These are phyloP conservation scores for Axea sp. DNA, from an alignment of 2,888 invertebrate species.

Conservation along the genomic window DNA sequence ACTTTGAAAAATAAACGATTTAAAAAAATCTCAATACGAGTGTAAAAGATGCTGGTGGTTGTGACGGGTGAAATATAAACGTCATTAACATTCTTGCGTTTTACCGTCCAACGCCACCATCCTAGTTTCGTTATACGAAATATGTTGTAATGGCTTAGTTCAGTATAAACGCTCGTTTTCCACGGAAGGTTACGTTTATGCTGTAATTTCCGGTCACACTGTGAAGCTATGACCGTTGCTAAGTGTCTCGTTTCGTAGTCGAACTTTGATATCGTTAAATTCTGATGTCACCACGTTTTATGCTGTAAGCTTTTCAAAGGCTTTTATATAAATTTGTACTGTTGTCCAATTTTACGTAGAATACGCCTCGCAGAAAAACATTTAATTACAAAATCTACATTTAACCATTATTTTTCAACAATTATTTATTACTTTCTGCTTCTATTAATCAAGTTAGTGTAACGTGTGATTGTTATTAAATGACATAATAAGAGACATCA, in stretches of 20 bases:
- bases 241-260: slow-evolving; percentile 51
- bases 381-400: too few species aligned
- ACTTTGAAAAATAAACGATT: slow-evolving; percentile 29
- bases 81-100: slow-evolving; percentile 55
- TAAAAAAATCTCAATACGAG: slow-evolving; percentile 32
- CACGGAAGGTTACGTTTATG: slow-evolving; percentile 67
- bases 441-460: too few species aligned
- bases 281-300: slow-evolving; percentile 37
- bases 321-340: slow-evolving; percentile 29
- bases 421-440: too few species aligned
- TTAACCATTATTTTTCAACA: too few species aligned
- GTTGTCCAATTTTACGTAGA: not conserved
- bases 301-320: not conserved
- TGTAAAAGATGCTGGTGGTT: slow-evolving; percentile 30
- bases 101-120: slow-evolving; percentile 27
- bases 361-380: slow-evolving; percentile 3
- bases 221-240: slow-evolving; percentile 39
- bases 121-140: slow-evolving; percentile 44
- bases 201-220: slow-evolving; percentile 67
- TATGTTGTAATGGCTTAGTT: slow-evolving; percentile 50
- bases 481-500: too few species aligned
- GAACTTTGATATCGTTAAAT: slow-evolving; percentile 46
- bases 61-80: slow-evolving; percentile 47
- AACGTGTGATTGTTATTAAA: too few species aligned
- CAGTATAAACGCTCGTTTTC: slow-evolving; percentile 61